These are phyloP conservation scores for Bovichtus variegatus DNA, from an alignment of 2,797 vertebrate genomes.

Conservation along the genomic window DNA sequence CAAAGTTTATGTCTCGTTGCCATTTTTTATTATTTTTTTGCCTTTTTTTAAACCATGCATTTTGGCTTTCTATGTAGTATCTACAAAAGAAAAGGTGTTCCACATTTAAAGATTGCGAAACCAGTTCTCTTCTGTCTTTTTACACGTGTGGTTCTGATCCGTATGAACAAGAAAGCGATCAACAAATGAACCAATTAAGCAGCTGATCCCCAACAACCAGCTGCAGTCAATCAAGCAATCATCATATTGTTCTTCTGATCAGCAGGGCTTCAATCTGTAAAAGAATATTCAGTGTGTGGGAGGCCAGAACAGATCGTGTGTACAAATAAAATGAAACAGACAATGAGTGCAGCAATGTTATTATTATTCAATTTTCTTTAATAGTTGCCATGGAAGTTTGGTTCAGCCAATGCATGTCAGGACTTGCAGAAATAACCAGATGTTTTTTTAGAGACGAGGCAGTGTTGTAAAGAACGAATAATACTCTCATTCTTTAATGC, in stretches of 20 bases:
- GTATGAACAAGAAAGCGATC: slow-evolving; percentile 6
- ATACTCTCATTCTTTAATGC: too few species aligned
- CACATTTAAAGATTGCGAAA: not conserved
- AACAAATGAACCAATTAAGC: slow-evolving; percentile 17
- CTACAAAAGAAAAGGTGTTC: not conserved
- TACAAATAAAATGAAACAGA: not conserved
- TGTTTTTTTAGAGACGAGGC: too few species aligned
- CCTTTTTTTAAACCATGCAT: not conserved
- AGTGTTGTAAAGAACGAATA: too few species aligned
- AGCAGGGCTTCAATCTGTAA: not conserved
- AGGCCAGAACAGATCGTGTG: not conserved
- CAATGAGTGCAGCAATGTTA: not conserved
- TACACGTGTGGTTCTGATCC: not conserved
- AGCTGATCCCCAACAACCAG: slow-evolving; percentile 11
- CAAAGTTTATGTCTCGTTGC: not conserved
- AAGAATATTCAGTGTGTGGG: not conserved
- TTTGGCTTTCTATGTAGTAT: not conserved
- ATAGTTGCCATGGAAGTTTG: not conserved
- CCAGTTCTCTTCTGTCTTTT: not conserved
- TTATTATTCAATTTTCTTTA: not conserved
- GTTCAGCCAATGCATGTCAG: not conserved
- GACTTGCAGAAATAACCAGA: not conserved
- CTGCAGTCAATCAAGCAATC: slow-evolving; percentile 28
- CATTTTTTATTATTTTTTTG: not conserved
- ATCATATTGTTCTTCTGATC: slow-evolving; percentile 17